Conservation (phyloP, 2,888 invertebrate genomes). For the Latrodectus elegans region DNA sequence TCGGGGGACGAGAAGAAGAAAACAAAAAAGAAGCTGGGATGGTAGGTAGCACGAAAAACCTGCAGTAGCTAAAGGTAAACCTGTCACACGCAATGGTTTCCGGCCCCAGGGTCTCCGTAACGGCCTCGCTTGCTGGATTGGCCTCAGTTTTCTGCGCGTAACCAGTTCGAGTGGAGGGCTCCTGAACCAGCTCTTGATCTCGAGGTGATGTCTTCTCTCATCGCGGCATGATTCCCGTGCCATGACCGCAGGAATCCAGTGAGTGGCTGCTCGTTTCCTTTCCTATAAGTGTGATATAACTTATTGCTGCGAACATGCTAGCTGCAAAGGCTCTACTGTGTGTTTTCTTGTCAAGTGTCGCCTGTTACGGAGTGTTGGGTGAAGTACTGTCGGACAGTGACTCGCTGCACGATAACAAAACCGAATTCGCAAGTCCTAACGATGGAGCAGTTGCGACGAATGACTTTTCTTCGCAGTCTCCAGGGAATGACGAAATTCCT, state of each 20-base stretch:
- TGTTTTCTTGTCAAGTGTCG: constrained; percentile 1
- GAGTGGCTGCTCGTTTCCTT: constrained; percentile 15
- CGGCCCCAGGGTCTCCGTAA: constrained; percentile 54
- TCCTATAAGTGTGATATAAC: not conserved
- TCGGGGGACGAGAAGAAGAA: not conserved
- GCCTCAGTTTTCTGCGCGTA: constrained; percentile 53
- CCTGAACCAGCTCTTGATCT: constrained; percentile 22
- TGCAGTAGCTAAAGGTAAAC: constrained; percentile 68
- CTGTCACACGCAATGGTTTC: constrained; percentile 61
- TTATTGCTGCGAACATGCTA: not conserved
- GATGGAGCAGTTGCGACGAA: constrained; percentile 6
- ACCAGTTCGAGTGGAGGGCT: constrained; percentile 42
- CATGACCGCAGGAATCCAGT: not conserved
- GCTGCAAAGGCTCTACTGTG: not conserved
- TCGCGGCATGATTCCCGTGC: too few species aligned
- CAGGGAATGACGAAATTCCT: not conserved
- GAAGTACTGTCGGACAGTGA: constrained; percentile 10
- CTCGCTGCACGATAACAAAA: constrained; percentile 5
- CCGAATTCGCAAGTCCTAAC: constrained; percentile 1
- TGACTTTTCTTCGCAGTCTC: not conserved
- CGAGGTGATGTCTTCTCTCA: too few species aligned
- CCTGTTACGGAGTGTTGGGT: not conserved
- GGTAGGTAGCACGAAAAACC: constrained; percentile 57
- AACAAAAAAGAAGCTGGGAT: constrained; percentile 1
- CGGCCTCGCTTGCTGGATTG: constrained; percentile 43